A percentile compares a stretch with the other conserved stretches of the same genome.
phyloP scores from a whole-genome alignment of 2,113 vertebrate genomes.

The Anguilla japonica region DNA sequence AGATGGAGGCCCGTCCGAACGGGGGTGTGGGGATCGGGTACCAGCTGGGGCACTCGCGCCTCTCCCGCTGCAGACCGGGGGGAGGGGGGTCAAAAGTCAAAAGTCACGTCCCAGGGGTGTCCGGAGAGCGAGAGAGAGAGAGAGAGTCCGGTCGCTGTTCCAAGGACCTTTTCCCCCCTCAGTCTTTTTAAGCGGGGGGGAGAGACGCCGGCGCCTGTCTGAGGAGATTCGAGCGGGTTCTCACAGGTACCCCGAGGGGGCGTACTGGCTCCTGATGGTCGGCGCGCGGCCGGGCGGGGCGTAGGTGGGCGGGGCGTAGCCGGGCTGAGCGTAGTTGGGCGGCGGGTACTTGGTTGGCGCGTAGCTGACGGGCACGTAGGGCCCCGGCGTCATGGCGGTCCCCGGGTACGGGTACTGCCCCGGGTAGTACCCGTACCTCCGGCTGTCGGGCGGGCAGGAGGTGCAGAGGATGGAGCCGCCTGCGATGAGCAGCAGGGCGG shows the following conservation, averaged over 20 bases:
- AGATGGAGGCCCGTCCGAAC: no score
- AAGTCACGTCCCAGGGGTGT: background rate
- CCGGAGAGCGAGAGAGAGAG: background rate
- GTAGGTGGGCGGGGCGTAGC: constrained; percentile 42
- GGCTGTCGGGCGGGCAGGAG: constrained; percentile 63
- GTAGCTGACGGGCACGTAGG: constrained; percentile 47
- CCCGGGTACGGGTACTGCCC: constrained; percentile 50
- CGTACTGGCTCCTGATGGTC: constrained; percentile 18
- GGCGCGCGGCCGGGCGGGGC: constrained; percentile 1
- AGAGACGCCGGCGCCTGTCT: background rate
- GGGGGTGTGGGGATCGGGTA: no score
- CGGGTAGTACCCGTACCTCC: constrained; percentile 43
- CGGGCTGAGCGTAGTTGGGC: constrained; percentile 40
- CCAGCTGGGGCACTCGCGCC: no score
- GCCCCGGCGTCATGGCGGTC: constrained; percentile 25
- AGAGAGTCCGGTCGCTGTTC: background rate
- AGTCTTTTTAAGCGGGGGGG: no score
- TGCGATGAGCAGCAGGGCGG: constrained; percentile 55
- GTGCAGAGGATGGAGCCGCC: constrained; percentile 70
- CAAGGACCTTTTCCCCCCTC: no score
- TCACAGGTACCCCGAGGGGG: constrained; percentile 52
- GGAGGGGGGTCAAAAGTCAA: background rate
- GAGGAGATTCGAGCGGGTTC: background rate
- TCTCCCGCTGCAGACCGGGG: no score
- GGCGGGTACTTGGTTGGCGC: no score